These are phyloP conservation scores for Mormyrops attenuatus DNA, from an alignment of 2,797 vertebrate species.

Conservation along the genomic window DNA sequence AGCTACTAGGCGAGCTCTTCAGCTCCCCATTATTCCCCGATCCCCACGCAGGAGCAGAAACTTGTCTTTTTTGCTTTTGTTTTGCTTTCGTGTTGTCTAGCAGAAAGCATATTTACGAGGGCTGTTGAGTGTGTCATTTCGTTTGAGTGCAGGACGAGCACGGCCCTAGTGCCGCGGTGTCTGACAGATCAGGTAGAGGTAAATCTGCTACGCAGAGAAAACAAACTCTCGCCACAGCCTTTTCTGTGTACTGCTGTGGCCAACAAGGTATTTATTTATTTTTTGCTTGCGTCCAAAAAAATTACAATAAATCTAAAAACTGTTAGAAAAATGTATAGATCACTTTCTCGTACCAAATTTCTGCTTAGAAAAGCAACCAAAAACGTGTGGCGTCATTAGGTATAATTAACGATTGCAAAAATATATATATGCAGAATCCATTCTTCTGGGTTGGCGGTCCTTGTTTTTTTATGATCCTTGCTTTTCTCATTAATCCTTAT, in stretches of 20 bases:
- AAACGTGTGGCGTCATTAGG: background rate
- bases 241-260: background rate
- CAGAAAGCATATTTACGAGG: background rate
- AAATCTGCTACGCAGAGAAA: background rate
- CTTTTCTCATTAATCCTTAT: background rate
- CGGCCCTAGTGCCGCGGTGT: background rate
- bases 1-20: background rate
- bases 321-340: background rate
- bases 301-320: background rate
- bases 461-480: background rate
- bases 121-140: background rate
- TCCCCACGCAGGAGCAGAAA: background rate
- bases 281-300: background rate
- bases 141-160: background rate
- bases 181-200: background rate
- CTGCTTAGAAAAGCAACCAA: background rate
- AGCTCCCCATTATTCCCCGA: background rate
- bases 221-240: background rate
- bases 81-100: background rate
- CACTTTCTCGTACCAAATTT: background rate
- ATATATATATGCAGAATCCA: background rate
- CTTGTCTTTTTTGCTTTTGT: background rate
- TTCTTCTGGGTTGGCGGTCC: background rate
- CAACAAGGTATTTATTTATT: background rate
- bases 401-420: background rate